Conservation (phyloP, 2,113 vertebrate species). For the Motacilla alba region DNA sequence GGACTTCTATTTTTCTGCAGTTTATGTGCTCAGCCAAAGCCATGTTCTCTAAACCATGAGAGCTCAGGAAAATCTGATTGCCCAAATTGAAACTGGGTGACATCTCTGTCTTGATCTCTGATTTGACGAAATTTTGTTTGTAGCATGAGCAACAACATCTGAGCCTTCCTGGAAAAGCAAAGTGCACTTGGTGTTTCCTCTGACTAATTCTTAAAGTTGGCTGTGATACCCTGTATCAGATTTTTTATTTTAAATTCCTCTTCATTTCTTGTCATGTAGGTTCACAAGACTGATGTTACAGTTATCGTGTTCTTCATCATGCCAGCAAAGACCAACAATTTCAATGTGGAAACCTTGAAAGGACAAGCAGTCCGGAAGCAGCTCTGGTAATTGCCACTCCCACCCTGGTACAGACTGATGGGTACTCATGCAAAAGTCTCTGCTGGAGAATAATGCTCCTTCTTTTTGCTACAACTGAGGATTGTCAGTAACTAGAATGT, state of each 20-base stretch:
- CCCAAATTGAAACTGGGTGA: background rate
- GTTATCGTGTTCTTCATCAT: constrained; percentile 98
- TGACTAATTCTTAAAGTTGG: background rate
- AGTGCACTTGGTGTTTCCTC: background rate
- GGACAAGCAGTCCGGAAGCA: constrained; percentile 96
- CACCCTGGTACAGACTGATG: background rate
- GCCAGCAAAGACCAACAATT: constrained; percentile 97
- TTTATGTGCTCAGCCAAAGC: background rate
- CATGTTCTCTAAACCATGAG: background rate
- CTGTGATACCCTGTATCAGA: background rate
- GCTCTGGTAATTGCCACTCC: constrained; percentile 81
- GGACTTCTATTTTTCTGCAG: background rate
- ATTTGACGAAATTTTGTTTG: background rate
- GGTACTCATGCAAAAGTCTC: background rate
- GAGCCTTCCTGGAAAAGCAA: background rate
- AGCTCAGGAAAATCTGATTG: background rate
- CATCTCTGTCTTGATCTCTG: background rate
- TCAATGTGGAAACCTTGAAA: constrained; percentile 96
- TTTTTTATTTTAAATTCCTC: background rate
- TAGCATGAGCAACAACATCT: background rate
- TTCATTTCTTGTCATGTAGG: constrained; percentile 65
- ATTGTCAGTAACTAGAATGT: background rate
- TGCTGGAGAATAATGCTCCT: background rate
- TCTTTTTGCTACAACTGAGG: background rate
- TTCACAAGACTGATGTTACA: constrained; percentile 88